Evolutionary conservation across 23 tunicate species (phyloP).

Genomic region (Botrylloides violaceus): DNA sequence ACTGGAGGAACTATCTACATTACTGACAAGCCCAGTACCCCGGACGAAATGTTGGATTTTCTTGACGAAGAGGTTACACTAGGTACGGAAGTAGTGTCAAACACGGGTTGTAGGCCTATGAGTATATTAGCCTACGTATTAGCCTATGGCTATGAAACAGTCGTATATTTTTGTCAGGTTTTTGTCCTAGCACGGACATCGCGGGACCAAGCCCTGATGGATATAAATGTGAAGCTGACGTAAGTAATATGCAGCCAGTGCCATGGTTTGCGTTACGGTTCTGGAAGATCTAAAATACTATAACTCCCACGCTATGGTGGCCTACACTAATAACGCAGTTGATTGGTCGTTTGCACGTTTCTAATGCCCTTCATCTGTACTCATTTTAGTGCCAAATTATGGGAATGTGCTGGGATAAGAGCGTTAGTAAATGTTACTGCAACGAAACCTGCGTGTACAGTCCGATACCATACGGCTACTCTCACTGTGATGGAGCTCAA

Average conservation of each 20-base stretch:
- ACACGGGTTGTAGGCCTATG: too few relatives aligned
- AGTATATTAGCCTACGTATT: too few relatives aligned
- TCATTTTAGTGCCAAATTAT: conserved; percentile 31
- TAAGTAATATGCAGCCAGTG: conserved; percentile 9
- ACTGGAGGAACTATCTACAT: conserved; percentile 61
- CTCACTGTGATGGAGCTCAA: neutral
- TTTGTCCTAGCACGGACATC: conserved; percentile 36
- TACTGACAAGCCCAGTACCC: conserved; percentile 50
- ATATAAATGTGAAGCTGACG: conserved; percentile 32
- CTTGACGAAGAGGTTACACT: conserved; percentile 72
- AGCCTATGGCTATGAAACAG: too few relatives aligned
- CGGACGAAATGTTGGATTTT: conserved; percentile 42
- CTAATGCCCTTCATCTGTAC: too few relatives aligned
- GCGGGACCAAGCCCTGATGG: conserved; percentile 48
- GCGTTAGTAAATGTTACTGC: conserved; percentile 44
- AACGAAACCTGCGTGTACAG: conserved; percentile 24
- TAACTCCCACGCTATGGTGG: too few relatives aligned
- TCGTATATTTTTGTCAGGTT: conserved; percentile 30
- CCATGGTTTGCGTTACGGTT: neutral
- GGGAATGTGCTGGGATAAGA: conserved; percentile 58
- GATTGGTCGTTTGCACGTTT: too few relatives aligned
- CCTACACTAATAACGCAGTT: too few relatives aligned
- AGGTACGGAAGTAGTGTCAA: too few relatives aligned
- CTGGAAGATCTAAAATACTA: too few relatives aligned
- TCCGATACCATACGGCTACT: conserved; percentile 7